These are phyloP conservation scores for Delichon dasypus DNA, from an alignment of 2,797 vertebrate species.

Conservation along the genomic window DNA sequence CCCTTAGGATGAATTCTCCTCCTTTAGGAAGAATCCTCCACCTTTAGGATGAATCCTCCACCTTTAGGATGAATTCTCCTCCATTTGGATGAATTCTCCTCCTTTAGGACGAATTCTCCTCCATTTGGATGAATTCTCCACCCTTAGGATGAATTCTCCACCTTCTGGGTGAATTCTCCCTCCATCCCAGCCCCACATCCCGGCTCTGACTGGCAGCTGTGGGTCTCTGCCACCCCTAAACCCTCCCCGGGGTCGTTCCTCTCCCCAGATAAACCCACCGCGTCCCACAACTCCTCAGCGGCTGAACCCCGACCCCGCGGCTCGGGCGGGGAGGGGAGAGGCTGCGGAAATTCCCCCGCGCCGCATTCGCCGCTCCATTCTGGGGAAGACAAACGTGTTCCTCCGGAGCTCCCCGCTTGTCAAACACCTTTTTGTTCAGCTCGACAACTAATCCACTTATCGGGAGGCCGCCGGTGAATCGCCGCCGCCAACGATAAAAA, in stretches of 20 bases:
- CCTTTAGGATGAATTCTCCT: no score
- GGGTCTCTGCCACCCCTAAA: not conserved
- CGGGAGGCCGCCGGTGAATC: slow-evolving; percentile 76
- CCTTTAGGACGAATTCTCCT: no score
- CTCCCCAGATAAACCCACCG: no score
- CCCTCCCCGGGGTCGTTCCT: no score
- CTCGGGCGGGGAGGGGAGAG: no score
- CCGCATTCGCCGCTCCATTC: slow-evolving; percentile 70
- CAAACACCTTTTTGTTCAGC: slow-evolving; percentile 81
- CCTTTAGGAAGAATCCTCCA: no score
- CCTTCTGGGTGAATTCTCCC: not conserved
- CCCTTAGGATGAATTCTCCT: no score
- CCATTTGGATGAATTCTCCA: no score
- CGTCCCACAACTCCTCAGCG: no score
- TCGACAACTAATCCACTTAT: slow-evolving; percentile 84
- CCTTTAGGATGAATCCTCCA: no score
- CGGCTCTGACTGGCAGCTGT: accelerated
- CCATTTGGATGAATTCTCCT: no score
- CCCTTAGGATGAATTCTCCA: not conserved
- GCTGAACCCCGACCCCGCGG: no score
- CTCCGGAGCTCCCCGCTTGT: slow-evolving; percentile 72
- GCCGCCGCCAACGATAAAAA: slow-evolving; percentile 75
- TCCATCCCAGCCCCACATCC: not conserved
- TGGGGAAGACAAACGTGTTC: slow-evolving; percentile 80
- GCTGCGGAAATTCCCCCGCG: not conserved